Percentiles rank a stretch among this genome's conserved stretches.
These are phyloP conservation scores for Pogoniulus pusillus DNA, from an alignment of 2,797 vertebrate species.

Conservation along the genomic window DNA sequence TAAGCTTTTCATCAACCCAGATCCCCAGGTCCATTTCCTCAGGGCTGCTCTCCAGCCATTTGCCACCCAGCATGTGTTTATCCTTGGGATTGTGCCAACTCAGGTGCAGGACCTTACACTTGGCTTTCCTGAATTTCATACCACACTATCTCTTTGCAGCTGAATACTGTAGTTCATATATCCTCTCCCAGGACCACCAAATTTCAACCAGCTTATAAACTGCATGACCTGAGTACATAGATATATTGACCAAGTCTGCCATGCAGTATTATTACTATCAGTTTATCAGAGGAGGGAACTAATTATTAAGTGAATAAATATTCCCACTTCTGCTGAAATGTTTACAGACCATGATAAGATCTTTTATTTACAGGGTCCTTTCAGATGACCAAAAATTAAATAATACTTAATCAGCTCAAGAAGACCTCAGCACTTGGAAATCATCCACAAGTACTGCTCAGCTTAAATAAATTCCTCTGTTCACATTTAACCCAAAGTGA, in stretches of 20 bases:
- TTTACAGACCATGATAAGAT: neutral
- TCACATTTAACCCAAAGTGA: neutral
- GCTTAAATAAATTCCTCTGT: neutral
- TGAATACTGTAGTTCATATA: neutral
- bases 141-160: neutral
- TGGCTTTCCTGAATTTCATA: too few species aligned
- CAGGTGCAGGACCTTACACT: too few species aligned
- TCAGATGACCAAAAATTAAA: neutral
- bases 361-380: neutral
- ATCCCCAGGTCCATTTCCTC: too few species aligned
- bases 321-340: neutral
- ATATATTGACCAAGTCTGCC: neutral
- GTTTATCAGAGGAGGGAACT: neutral
- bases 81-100: too few species aligned
- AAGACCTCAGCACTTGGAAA: neutral
- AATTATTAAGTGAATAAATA: neutral
- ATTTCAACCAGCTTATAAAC: neutral
- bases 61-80: too few species aligned
- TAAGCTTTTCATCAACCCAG: too few species aligned
- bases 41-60: too few species aligned
- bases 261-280: neutral
- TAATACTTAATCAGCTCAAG: neutral
- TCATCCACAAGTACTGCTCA: neutral
- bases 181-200: neutral
- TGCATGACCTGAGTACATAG: neutral